Percentiles rank a stretch among this genome's conserved stretches.
Evolutionary conservation across 2,113 vertebrate species (phyloP).

Genomic region (Lepisosteus oculatus): DNA sequence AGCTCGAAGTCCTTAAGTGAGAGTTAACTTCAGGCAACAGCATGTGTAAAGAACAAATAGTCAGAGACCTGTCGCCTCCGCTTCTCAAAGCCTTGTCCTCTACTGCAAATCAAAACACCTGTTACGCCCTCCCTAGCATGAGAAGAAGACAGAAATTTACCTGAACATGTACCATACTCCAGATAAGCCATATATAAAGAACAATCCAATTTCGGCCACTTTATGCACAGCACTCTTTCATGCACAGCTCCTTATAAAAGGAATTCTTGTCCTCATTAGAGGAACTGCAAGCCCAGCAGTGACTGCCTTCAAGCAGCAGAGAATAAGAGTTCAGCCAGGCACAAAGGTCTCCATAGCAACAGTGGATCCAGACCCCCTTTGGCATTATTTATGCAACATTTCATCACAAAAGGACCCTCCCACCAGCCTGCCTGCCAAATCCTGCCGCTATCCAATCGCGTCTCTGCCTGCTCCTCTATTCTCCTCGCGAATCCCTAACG

Average conservation of each 20-base stretch:
- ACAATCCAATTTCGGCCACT: conserved; percentile 21
- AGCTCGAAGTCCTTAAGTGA: background rate
- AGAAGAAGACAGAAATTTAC: conserved; percentile 12
- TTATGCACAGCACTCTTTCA: conserved; percentile 24
- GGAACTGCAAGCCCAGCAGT: conserved; percentile 43
- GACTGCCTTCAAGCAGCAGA: conserved; percentile 51
- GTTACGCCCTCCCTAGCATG: background rate
- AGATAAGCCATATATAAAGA: conserved; percentile 9
- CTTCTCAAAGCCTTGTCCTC: background rate
- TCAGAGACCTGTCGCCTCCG: background rate
- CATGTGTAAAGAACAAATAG: background rate
- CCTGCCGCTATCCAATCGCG: conserved; percentile 38
- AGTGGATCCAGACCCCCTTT: conserved; percentile 59
- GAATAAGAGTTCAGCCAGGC: conserved; percentile 68
- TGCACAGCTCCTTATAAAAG: conserved; percentile 34
- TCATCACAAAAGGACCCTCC: conserved; percentile 63
- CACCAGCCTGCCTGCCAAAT: conserved; percentile 48
- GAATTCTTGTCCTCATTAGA: conserved; percentile 45
- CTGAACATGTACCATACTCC: conserved; percentile 27
- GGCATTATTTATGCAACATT: conserved; percentile 67
- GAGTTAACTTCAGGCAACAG: background rate
- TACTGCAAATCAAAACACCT: background rate
- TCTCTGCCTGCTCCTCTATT: conserved; percentile 23
- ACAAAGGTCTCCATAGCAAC: conserved; percentile 83
- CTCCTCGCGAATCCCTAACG: conserved; percentile 24